Evolutionary conservation across 2,113 vertebrate genomes (phyloP).

Genomic region (Phalacrocorax carbo): DNA sequence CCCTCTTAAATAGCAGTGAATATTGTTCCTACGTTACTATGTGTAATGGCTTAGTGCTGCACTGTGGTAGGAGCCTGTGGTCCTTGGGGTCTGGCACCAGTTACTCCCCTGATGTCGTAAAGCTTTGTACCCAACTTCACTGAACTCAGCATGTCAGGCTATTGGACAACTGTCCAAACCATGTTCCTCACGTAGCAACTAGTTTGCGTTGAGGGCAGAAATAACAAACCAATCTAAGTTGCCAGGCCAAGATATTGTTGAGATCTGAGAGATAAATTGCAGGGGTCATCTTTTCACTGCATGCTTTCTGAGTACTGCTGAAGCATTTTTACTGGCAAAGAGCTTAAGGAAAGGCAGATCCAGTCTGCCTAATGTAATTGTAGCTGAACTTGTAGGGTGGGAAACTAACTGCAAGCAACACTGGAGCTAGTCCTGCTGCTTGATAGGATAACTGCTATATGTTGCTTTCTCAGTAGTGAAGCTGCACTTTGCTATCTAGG

Average conservation of each 20-base stretch:
- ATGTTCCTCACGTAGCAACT: background rate
- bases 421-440: background rate
- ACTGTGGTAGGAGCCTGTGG: rapidly evolving
- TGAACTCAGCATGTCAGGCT: background rate
- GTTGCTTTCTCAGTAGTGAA: background rate
- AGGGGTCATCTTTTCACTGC: background rate
- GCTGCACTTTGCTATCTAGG: background rate
- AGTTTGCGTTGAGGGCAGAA: background rate
- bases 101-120: background rate
- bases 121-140: background rate
- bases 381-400: too few species aligned
- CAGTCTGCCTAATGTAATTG: background rate
- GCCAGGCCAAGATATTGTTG: background rate
- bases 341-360: background rate
- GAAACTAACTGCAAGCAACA: background rate
- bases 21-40: rapidly evolving
- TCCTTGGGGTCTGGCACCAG: background rate
- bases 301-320: background rate
- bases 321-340: background rate
- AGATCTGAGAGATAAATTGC: background rate
- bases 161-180: too few species aligned
- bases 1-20: rapidly evolving
- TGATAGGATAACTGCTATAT: rapidly evolving
- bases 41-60: background rate
- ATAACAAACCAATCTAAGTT: background rate